Evolutionary conservation across 1,140 invertebrate genomes (phyloP).

Genomic region (Bombus turneri): DNA sequence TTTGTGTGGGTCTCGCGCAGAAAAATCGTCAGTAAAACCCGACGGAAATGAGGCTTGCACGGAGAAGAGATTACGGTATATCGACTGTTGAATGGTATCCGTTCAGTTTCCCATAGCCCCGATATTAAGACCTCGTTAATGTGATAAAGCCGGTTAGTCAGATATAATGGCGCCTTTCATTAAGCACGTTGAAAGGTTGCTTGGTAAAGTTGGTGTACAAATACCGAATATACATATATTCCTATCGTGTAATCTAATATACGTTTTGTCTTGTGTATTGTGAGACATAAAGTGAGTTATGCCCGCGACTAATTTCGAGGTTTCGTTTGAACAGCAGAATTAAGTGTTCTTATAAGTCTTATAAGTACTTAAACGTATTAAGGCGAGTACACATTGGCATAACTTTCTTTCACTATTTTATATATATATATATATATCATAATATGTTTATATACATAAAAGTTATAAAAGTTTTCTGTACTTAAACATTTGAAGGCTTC

Average conservation of each 20-base stretch:
- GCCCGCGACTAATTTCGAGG: not conserved
- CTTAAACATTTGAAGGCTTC: not conserved
- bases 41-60: slow-evolving; percentile 37
- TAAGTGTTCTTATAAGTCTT: not conserved
- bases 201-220: slow-evolving; percentile 2
- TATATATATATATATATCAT: not conserved
- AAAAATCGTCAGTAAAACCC: slow-evolving; percentile 33
- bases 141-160: slow-evolving; percentile 40
- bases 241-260: not conserved
- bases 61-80: slow-evolving; percentile 38
- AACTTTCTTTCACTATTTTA: not conserved
- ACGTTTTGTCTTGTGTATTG: not conserved
- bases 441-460: not conserved
- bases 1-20: not conserved
- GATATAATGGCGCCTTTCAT: slow-evolving; percentile 51
- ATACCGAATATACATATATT: slow-evolving; percentile 25
- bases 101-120: slow-evolving; percentile 49
- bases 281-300: not conserved
- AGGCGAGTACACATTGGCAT: not conserved
- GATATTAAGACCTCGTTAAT: slow-evolving; percentile 54
- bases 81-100: slow-evolving; percentile 47
- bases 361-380: not conserved
- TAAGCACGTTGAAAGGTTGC: slow-evolving; percentile 40
- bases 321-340: not conserved
- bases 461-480: not conserved